These are phyloP conservation scores for Acanthacorydalis orientalis DNA, from an alignment of 2,888 invertebrate species.

Conservation along the genomic window DNA sequence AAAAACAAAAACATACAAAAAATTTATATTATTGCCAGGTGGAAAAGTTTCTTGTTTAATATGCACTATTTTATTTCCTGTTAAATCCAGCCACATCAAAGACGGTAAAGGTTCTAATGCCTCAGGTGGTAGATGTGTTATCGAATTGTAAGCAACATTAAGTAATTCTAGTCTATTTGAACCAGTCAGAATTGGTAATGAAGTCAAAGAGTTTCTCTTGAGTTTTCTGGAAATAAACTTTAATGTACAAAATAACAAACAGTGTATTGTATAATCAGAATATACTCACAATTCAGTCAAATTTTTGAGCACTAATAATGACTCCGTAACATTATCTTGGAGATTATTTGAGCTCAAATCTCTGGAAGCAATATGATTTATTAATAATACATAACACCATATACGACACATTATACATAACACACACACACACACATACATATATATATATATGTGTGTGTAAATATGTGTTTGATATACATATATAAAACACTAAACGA, in stretches of 20 bases:
- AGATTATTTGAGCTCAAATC: conserved; percentile 39
- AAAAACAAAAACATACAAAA: conserved; percentile 32
- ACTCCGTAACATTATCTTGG: conserved; percentile 28
- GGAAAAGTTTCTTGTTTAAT: conserved; percentile 42
- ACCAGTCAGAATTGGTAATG: conserved; percentile 29
- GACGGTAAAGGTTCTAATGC: conserved; percentile 32
- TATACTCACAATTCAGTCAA: conserved; percentile 32
- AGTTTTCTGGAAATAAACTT: conserved; percentile 26
- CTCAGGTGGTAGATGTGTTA: conserved; percentile 24
- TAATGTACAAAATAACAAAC: neutral
- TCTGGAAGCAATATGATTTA: conserved; percentile 22
- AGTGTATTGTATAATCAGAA: neutral
- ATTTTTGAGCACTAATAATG: conserved; percentile 28
- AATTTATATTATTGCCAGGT: conserved; percentile 29
- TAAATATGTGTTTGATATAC: too few species aligned
- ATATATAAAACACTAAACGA: conserved; percentile 10
- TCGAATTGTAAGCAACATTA: conserved; percentile 28
- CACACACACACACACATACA: neutral
- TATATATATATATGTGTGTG: too few species aligned
- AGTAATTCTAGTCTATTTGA: conserved; percentile 9
- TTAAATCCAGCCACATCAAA: conserved; percentile 41
- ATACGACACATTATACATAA: conserved; percentile 8
- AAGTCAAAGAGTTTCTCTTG: conserved; percentile 36
- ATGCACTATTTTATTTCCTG: conserved; percentile 41
- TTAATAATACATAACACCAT: conserved; percentile 4